Conservation (phyloP, 2,888 invertebrate genomes). For the Synanthedon formicaeformis region DNA sequence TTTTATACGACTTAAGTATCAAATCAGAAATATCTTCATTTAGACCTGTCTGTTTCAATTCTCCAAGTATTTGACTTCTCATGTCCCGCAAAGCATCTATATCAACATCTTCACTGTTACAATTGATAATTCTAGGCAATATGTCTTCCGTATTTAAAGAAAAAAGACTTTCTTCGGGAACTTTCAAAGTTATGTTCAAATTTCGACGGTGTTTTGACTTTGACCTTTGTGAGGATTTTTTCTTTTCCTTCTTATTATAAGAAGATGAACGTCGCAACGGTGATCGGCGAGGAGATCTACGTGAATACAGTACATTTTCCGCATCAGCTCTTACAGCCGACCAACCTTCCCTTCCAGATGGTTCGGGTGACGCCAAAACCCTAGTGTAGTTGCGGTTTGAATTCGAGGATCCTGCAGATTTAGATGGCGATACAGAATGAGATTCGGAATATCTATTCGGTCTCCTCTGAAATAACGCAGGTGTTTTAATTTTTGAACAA, state of each 20-base stretch:
- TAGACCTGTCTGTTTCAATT: constrained; percentile 53
- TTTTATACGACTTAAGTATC: constrained; percentile 50
- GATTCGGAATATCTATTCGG: constrained; percentile 31
- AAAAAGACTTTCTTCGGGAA: constrained; percentile 49
- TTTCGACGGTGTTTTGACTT: constrained; percentile 27
- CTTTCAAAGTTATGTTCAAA: constrained; percentile 56
- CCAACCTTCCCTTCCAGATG: constrained; percentile 21
- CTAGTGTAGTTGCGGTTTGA: constrained; percentile 42
- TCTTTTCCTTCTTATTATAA: constrained; percentile 42
- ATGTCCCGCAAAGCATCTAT: constrained; percentile 59
- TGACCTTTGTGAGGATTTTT: constrained; percentile 28
- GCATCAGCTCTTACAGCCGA: constrained; percentile 8
- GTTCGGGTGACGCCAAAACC: constrained; percentile 51
- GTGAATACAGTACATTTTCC: constrained; percentile 34
- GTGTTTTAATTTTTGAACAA: constrained; percentile 49
- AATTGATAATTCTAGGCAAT: constrained; percentile 51
- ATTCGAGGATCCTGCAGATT: constrained; percentile 8
- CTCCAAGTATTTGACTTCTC: constrained; percentile 55
- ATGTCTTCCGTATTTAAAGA: constrained; percentile 56
- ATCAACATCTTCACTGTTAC: constrained; percentile 55
- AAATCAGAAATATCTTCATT: constrained; percentile 59
- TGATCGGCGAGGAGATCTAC: constrained; percentile 28
- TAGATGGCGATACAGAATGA: constrained; percentile 11
- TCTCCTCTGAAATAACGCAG: constrained; percentile 53
- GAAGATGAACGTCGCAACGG: constrained; percentile 24